Conservation (phyloP, 2,113 vertebrate species). For the Gymnocephalus cernua region DNA sequence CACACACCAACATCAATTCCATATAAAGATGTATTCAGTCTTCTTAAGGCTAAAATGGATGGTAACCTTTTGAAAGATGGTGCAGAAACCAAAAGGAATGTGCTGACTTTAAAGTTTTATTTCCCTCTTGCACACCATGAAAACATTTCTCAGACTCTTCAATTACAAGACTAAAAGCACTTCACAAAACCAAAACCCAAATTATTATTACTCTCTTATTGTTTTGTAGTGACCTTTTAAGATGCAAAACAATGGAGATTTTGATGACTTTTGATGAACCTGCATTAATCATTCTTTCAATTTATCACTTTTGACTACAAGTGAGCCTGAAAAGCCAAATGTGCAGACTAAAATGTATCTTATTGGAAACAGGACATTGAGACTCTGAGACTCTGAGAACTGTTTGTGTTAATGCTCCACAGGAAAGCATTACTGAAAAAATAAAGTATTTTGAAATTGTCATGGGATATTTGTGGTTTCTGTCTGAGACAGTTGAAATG, state of each 20-base stretch:
- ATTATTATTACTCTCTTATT: background rate
- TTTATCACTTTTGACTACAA: constrained; percentile 21
- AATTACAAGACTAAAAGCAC: background rate
- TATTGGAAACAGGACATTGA: background rate
- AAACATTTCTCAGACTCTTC: constrained; percentile 41
- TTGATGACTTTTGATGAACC: background rate
- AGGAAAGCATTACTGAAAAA: constrained; percentile 15
- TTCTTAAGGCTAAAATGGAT: background rate
- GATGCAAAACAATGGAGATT: constrained; percentile 2
- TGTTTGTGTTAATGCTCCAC: background rate
- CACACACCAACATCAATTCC: background rate
- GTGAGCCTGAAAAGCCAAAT: background rate
- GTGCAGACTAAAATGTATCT: background rate
- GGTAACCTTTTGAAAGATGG: background rate
- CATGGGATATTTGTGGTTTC: constrained; percentile 33
- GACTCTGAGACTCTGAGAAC: background rate
- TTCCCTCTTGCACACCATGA: constrained; percentile 16
- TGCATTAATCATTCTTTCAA: background rate
- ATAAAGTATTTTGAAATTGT: background rate
- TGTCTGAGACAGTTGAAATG: constrained; percentile 5
- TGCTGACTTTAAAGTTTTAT: constrained; percentile 33
- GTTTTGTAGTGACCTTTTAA: background rate
- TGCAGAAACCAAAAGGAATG: constrained; percentile 40
- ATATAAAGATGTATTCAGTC: background rate
- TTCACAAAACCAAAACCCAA: background rate